Base-by-base conservation (phyloP, 2,113 vertebrate genomes). In the Caracal caracal region DNA sequence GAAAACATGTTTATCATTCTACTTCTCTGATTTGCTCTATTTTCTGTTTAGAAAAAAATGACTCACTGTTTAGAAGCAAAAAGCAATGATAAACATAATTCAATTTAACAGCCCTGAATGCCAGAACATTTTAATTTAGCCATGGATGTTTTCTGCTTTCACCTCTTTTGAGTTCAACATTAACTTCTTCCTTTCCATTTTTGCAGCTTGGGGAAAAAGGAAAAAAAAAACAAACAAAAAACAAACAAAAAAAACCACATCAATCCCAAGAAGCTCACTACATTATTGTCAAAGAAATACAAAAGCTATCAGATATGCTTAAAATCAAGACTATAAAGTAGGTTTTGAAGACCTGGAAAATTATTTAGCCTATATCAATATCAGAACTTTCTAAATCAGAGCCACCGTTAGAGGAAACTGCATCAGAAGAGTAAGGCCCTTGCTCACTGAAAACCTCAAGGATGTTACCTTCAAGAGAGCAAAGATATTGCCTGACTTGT, bases 41-140 rank as follows among this genome's bases (percentile, higher is more conserved):
- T 97, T 98, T 95, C 97, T 97, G 95, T 96, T 98, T 98, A 97
- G 98, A 97, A 97, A 98, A 91, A 94, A 96, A 92, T 97, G 98
- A 98, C 95, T 98, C 98, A 98, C 86, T 96, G 94, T 96, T 95
- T 79, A 95, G 40, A 89, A 92, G 40, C 87, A 78, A 85, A 98
- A 85, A 88, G 92, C n/a, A 97, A 97, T 87, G 94, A 97, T 96
- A 98, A 98, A 88, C 59, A 30, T 75, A 98, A 98, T 96, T 98
- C 96, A 96, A 93, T 96, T 97, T 96, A 95, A 73, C 84, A 73
- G 83, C n/a, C 83, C 93, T 94, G 81, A 22, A 88, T 97, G 93
- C 95, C 98, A 98, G 97, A 95, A 93, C 85, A 97, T 97, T 98
- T 94, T 97, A 70, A 97, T 94, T 98, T 97, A 96, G 96, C 70